These are phyloP conservation scores for Crioceris asparagi DNA, from an alignment of 2,888 invertebrate genomes.

Conservation along the genomic window DNA sequence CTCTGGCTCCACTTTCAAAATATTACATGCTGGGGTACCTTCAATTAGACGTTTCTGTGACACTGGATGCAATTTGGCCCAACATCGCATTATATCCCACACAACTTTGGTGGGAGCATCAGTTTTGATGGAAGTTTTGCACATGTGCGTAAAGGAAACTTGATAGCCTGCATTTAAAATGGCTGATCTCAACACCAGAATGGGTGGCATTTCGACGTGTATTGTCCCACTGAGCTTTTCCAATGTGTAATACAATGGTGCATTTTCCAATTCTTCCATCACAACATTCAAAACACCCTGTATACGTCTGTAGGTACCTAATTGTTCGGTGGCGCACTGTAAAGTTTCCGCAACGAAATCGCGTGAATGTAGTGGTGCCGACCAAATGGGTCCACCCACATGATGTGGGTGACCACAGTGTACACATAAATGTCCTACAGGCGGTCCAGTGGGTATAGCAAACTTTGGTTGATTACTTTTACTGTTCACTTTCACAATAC, in stretches of 20 bases:
- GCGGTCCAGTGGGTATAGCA: conserved; percentile 57
- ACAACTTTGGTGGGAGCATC: conserved; percentile 74
- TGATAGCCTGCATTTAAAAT: conserved; percentile 79
- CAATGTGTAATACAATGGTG: conserved; percentile 78
- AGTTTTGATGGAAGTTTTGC: conserved; percentile 83
- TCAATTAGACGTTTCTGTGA: conserved; percentile 47
- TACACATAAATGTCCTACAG: conserved; percentile 54
- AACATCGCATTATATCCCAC: conserved; percentile 86
- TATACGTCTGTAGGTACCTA: conserved; percentile 65
- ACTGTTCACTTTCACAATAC: conserved; percentile 48
- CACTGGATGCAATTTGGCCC: conserved; percentile 61
- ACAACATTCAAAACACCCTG: conserved; percentile 72
- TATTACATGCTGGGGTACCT: conserved; percentile 42
- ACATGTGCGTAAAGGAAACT: conserved; percentile 88
- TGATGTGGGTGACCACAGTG: conserved; percentile 69
- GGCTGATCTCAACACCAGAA: conserved; percentile 67
- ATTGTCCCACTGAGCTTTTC: conserved; percentile 66
- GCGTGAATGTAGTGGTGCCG: conserved; percentile 70
- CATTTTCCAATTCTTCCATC: conserved; percentile 69
- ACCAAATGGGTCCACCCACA: conserved; percentile 88
- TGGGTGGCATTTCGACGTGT: conserved; percentile 60
- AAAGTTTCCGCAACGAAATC: conserved; percentile 65
- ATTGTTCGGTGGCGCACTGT: conserved; percentile 34
- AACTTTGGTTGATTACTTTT: conserved; percentile 47
- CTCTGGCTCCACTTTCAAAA: conserved; percentile 45